These are phyloP conservation scores for Cydia amplana DNA, from an alignment of 1,140 invertebrate genomes.

Conservation along the genomic window DNA sequence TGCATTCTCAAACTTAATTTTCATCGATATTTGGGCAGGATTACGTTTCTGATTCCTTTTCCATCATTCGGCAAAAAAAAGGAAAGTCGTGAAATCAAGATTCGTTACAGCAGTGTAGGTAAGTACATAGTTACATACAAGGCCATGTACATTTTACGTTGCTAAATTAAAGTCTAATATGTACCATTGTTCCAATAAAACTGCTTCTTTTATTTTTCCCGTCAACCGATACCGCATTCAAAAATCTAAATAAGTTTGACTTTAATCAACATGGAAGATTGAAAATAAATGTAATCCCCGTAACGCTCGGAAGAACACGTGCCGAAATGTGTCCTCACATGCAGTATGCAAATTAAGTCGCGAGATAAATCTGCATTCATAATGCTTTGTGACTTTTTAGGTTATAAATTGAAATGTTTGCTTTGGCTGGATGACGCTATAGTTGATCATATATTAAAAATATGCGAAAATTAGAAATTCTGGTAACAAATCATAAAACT, in stretches of 20 bases:
- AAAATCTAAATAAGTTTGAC: conserved; percentile 22
- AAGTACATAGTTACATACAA: too few relatives aligned
- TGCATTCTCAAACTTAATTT: too few relatives aligned
- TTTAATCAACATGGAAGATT: conserved; percentile 30
- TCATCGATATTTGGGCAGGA: too few relatives aligned
- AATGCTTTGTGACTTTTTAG: conserved; percentile 28
- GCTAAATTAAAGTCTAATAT: too few relatives aligned
- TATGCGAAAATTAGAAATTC: conserved; percentile 1
- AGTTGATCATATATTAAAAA: neutral
- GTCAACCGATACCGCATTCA: neutral
- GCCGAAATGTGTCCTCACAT: conserved; percentile 29
- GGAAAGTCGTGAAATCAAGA: too few relatives aligned
- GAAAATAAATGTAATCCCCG: conserved; percentile 31
- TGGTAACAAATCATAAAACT: neutral
- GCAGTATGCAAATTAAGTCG: conserved; percentile 29
- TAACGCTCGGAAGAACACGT: conserved; percentile 23
- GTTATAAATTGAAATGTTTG: conserved; percentile 32
- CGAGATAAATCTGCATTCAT: conserved; percentile 30
- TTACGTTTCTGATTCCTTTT: too few relatives aligned
- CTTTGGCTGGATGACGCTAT: neutral
- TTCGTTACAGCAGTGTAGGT: too few relatives aligned
- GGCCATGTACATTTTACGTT: too few relatives aligned
- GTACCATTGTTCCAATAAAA: neutral
- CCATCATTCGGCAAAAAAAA: too few relatives aligned
- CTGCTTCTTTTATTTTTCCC: neutral